Base-by-base conservation (phyloP, 2,113 vertebrate genomes). In the Amazona vittata region DNA sequence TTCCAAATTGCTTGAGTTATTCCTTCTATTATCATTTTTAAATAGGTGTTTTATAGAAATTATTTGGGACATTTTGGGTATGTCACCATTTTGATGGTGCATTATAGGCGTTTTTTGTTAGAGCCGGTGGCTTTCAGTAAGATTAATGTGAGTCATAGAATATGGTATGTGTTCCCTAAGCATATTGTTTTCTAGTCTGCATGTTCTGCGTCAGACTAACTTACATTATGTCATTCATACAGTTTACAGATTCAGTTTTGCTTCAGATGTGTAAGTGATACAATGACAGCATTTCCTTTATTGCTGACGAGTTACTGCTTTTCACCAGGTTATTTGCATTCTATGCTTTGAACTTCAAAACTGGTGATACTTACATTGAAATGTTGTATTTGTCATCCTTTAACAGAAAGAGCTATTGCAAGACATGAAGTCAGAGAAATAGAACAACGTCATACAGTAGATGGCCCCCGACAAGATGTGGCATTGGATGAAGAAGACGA, bases 351-450 rank as follows among this genome's bases (percentile, higher is more conserved):
- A 89, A 79, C n/a, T 91, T 90, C 28, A 39, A 24, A 90, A 65
- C 4, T 43, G 15, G 10, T 74, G 55, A 8, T 71, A 77, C 41
- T 81, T 89, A 46, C 33, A 14, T 21, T 5, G 37, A 76, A 57
- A n/a, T 67, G 69, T 63, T 80, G 6, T 24, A 1, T 88, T 74
- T 96, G 52, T 92, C 89, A 84, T 86, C 76, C 82, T 94, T 93
- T 97, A 94, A 86, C 97, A 99, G 99, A 99, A 97, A 98, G 98
- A 50, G 98, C 99, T 85, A 99, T 99, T 73, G 99, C 99, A 95
- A 98, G 98, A 83, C 99, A 99, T 49, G 99, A 99, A 98, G 98
- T 99, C 47, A 98, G 98, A 68, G 99, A 99, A 94, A 99, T 99
- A 60, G 99, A 99, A 64, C 99, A 99, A 63, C 98, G 98, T n/a